Evolutionary conservation across 2,797 vertebrate species (phyloP).

Genomic region (Chelidonichthys spinosus): DNA sequence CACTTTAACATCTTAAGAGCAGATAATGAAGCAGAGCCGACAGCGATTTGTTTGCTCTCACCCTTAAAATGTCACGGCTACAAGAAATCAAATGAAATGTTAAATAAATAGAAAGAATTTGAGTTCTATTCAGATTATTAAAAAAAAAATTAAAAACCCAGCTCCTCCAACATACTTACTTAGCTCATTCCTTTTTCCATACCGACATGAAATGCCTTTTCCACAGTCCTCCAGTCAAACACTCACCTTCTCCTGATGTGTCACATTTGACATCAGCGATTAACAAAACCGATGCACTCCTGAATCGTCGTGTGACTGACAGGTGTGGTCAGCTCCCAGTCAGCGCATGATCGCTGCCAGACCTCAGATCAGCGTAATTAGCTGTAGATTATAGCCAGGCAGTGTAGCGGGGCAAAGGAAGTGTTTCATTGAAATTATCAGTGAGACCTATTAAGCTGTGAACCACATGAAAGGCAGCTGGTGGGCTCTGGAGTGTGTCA

Average conservation of each 20-base stretch:
- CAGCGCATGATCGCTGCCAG: constrained; percentile 67
- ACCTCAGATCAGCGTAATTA: constrained; percentile 81
- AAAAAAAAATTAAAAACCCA: neutral
- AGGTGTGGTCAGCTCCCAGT: constrained; percentile 63
- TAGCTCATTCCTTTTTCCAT: neutral
- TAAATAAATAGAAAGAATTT: neutral
- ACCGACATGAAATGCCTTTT: neutral
- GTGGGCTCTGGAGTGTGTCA: constrained; percentile 89
- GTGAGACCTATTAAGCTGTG: constrained; percentile 85
- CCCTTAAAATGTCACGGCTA: neutral
- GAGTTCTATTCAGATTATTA: neutral
- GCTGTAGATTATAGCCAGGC: constrained; percentile 69
- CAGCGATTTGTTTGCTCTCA: neutral
- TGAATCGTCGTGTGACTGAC: constrained; percentile 57
- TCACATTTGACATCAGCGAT: constrained; percentile 41
- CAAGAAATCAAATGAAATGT: neutral
- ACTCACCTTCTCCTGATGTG: neutral
- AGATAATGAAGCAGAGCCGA: neutral
- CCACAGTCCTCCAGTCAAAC: neutral
- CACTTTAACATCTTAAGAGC: neutral
- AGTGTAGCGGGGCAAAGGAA: constrained; percentile 73
- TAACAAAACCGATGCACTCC: constrained; percentile 33
- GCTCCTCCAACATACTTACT: neutral
- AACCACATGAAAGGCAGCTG: constrained; percentile 89
- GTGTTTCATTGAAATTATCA: constrained; percentile 90